Evolutionary conservation across 2,113 vertebrate genomes (phyloP).

Genomic region (Theristicus caerulescens): DNA sequence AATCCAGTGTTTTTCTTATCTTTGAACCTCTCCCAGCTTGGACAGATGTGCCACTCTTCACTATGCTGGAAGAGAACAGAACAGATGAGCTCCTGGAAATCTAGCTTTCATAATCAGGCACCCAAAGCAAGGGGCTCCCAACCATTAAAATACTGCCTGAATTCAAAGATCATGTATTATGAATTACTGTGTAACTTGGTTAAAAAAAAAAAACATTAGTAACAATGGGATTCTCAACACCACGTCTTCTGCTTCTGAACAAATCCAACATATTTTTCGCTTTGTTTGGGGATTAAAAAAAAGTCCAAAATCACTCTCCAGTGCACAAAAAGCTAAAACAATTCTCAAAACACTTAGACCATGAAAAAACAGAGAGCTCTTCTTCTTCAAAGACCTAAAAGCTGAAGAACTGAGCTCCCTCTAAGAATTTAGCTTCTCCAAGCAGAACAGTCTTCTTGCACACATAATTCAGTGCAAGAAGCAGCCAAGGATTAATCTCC

Average conservation of each 20-base stretch:
- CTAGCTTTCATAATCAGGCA: not conserved
- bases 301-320: not conserved
- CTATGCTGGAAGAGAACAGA: not conserved
- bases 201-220: not conserved
- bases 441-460: not conserved
- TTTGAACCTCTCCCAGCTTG: not conserved
- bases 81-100: not conserved
- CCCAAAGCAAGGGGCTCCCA: not conserved
- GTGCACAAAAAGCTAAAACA: not conserved
- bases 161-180: not conserved
- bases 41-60: not conserved
- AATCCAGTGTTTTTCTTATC: not conserved
- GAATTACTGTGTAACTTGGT: not conserved
- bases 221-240: not conserved
- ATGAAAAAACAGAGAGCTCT: not conserved
- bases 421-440: not conserved
- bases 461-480: not conserved
- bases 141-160: not conserved
- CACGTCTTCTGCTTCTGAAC: not conserved
- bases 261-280: not conserved
- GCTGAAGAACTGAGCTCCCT: not conserved
- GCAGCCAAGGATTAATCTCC: not conserved
- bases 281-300: not conserved
- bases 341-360: not conserved
- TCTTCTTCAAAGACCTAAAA: not conserved